phyloP scores from a whole-genome alignment of 2,888 invertebrate species.

The Hyppa rectilinea region DNA sequence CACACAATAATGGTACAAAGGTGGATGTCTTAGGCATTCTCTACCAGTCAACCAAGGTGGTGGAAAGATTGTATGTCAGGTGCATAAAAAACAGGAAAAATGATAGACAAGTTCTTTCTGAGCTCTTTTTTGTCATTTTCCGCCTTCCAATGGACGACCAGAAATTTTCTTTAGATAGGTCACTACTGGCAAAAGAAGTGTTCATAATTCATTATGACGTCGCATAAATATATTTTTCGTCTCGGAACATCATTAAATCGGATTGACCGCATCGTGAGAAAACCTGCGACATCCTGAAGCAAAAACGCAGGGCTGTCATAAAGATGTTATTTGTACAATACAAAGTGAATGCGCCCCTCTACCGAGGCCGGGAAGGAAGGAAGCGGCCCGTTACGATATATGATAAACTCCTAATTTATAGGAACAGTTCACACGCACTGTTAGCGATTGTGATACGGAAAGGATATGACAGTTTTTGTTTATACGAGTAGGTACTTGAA shows the following conservation, averaged over 20 bases:
- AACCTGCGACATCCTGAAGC: slow-evolving; percentile 27
- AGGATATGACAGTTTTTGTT: slow-evolving; percentile 62
- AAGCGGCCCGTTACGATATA: slow-evolving; percentile 69
- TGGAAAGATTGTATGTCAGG: too few relatives aligned
- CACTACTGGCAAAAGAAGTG: background rate
- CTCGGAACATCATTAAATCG: background rate
- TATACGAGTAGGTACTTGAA: slow-evolving; percentile 19
- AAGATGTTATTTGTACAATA: slow-evolving; percentile 48
- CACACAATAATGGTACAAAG: too few relatives aligned
- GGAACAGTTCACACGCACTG: slow-evolving; percentile 71
- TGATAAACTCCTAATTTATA: slow-evolving; percentile 56
- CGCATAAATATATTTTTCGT: background rate
- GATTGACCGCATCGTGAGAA: slow-evolving; percentile 48
- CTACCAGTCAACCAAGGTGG: too few relatives aligned
- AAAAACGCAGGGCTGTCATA: slow-evolving; percentile 41
- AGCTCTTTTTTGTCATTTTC: background rate
- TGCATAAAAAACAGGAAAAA: too few relatives aligned
- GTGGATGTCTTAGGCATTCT: too few relatives aligned
- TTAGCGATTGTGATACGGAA: slow-evolving; percentile 44
- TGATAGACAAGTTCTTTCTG: background rate
- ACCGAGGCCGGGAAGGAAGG: slow-evolving; percentile 66
- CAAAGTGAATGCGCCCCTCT: slow-evolving; percentile 40
- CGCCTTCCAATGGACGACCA: too few relatives aligned
- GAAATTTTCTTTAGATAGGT: background rate
- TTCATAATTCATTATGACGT: background rate